Evolutionary conservation across 2,113 vertebrate species (phyloP), one percentile per base, ranked within the genome.

Genomic region (Sylvilagus bachmani): DNA sequence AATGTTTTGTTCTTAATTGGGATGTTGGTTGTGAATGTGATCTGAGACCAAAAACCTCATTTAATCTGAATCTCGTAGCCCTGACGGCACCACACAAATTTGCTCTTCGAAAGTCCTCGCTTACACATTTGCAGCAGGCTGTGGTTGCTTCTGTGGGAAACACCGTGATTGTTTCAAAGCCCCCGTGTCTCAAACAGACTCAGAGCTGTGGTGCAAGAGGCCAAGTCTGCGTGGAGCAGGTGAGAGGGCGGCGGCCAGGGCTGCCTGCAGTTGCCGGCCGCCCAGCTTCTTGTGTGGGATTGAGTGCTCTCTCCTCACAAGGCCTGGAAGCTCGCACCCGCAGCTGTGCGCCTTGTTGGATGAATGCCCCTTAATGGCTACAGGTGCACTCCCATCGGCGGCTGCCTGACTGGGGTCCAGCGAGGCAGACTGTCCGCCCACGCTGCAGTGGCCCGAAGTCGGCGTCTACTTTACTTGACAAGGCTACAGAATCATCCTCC

Each of bases 231-330:
- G 1, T 19, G 17, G 38, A 64, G 69, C 44, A 49, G 51, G 33
- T 53, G 84, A 73, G 71, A 80, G 89, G 51, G 71, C 10, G 19
- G 38, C 27, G 58, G 67, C 0, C 0, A 3, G 38, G 58, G 21
- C 29, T 91, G 49, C 51, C 24, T 10, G 27, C 4, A 79, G 44
- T 53, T 19, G 6, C 49, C 44, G 49, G 70, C 44, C 25, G 31
- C 69, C 14, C 36, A 69, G 61, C 90, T 69, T 71, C 97, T 82
- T 97, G 94, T 78, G 97, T 97, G 97, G 96, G 94, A 92, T 12
- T 13, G 86, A 89, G 79, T 33, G 53, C 73, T 93, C 16, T 66
- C 61, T 58, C 55, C 78, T 58, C 71, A 29, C 0, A 21, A 86
- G 21, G 38, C 49, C 80, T 69, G 80, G 77, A 29, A 85, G 11